Conservation (phyloP, 1,140 invertebrate genomes). For the Pogonomyrmex barbatus region DNA sequence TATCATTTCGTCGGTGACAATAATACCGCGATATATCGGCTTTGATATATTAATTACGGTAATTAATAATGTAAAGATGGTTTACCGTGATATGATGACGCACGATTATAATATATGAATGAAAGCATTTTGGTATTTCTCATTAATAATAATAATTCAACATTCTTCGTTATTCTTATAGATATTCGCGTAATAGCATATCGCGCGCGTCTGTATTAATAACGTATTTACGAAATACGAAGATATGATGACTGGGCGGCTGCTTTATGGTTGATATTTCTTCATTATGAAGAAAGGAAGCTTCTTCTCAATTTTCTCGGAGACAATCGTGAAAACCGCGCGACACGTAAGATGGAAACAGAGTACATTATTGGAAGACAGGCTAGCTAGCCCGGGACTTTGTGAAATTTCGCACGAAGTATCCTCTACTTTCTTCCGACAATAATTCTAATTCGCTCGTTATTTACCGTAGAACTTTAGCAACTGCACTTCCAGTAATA, state of each 20-base stretch:
- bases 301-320: slow-evolving; percentile 35
- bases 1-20: neutral
- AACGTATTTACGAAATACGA: slow-evolving; percentile 17
- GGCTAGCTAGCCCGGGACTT: slow-evolving; percentile 24
- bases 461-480: slow-evolving; percentile 69
- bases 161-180: neutral
- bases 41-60: neutral
- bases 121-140: neutral
- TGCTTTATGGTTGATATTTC: slow-evolving; percentile 29
- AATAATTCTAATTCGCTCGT: slow-evolving; percentile 69
- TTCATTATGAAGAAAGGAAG: slow-evolving; percentile 20
- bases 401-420: slow-evolving; percentile 39
- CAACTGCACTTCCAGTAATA: slow-evolving; percentile 63
- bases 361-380: slow-evolving; percentile 52
- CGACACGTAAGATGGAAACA: slow-evolving; percentile 47
- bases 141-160: neutral
- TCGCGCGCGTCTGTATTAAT: neutral
- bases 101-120: neutral
- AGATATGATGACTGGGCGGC: neutral
- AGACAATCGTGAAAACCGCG: slow-evolving; percentile 54
- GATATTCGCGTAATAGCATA: neutral
- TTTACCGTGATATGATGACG: no score
- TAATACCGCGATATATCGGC: neutral
- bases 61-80: slow-evolving; percentile 6
- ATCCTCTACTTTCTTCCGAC: slow-evolving; percentile 46